Conservation (phyloP, 2,888 invertebrate genomes). For the Ichneumoninae sp. region DNA sequence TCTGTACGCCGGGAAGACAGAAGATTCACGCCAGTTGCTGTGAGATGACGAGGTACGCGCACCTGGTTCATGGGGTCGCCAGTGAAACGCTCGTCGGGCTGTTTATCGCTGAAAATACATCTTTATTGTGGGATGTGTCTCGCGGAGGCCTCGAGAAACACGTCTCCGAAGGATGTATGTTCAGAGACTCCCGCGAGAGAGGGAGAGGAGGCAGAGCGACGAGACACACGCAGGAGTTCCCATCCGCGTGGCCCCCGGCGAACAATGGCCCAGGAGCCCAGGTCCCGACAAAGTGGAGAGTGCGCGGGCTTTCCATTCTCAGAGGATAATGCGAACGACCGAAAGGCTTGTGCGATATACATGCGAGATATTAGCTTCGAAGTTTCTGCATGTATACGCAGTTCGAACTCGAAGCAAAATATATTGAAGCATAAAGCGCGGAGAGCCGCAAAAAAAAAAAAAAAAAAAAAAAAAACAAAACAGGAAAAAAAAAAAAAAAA, state of each 20-base stretch:
- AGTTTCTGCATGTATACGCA: conserved; percentile 12
- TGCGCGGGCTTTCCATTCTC: conserved; percentile 77
- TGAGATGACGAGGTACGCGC: conserved; percentile 39
- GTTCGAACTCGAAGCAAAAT: not conserved
- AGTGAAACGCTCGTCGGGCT: conserved; percentile 29
- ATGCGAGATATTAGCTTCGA: conserved; percentile 8
- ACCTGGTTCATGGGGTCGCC: conserved; percentile 50
- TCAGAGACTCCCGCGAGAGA: conserved; percentile 6
- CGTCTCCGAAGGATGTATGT: conserved; percentile 26
- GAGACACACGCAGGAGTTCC: conserved; percentile 38
- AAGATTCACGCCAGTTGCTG: conserved; percentile 23
- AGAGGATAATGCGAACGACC: conserved; percentile 57
- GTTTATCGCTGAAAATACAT: conserved; percentile 60
- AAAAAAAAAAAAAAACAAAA: not conserved
- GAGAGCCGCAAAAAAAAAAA: not conserved
- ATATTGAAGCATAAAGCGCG: not conserved
- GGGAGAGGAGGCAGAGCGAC: conserved; percentile 4
- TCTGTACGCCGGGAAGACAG: not conserved
- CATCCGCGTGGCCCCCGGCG: conserved; percentile 61
- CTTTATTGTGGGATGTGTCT: conserved; percentile 62
- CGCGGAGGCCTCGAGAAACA: conserved; percentile 5
- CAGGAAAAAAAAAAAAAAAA: conserved; percentile 28
- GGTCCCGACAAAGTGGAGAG: conserved; percentile 69
- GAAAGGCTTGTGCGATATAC: conserved; percentile 28
- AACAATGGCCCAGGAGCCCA: conserved; percentile 70